Evolutionary conservation across 2,113 vertebrate species (phyloP).

Genomic region (Odontophorus gujanensis): DNA sequence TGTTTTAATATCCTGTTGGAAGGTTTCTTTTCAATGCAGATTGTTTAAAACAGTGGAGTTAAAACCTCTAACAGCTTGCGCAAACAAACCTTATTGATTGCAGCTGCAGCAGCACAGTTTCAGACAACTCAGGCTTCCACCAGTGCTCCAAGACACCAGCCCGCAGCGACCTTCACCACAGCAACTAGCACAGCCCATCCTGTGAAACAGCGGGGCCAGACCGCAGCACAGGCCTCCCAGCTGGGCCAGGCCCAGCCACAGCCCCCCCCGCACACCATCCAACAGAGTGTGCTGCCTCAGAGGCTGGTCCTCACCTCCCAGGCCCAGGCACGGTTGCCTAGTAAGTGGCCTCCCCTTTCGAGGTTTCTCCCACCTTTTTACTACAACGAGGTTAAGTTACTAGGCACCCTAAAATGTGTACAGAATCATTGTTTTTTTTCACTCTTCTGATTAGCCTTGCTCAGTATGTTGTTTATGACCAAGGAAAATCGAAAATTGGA

Average conservation of each 20-base stretch:
- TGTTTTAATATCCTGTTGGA: constrained; percentile 65
- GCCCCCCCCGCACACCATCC: constrained; percentile 83
- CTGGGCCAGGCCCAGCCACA: constrained; percentile 84
- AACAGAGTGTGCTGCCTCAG: constrained; percentile 91
- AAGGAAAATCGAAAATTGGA: constrained; percentile 72
- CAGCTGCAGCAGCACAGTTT: constrained; percentile 87
- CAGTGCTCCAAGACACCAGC: constrained; percentile 86
- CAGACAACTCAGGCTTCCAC: constrained; percentile 87
- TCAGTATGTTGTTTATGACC: constrained; percentile 63
- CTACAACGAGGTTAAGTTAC: constrained; percentile 73
- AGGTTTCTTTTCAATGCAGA: constrained; percentile 74
- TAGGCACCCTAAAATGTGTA: constrained; percentile 75
- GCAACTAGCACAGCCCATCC: constrained; percentile 84
- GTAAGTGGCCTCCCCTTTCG: constrained; percentile 91
- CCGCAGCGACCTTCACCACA: constrained; percentile 82
- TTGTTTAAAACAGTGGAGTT: constrained; percentile 65
- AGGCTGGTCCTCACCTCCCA: constrained; percentile 97
- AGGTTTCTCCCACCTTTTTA: constrained; percentile 73
- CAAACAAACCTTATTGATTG: constrained; percentile 87
- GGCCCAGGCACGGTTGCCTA: constrained; percentile 98
- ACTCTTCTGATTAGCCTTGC: constrained; percentile 74
- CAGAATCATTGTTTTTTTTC: constrained; percentile 76
- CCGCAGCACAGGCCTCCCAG: constrained; percentile 75
- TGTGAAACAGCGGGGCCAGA: constrained; percentile 81
- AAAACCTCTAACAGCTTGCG: constrained; percentile 82